Evolutionary conservation across 2,113 vertebrate species (phyloP).

Genomic region (Dunckerocampus dactyliophorus): DNA sequence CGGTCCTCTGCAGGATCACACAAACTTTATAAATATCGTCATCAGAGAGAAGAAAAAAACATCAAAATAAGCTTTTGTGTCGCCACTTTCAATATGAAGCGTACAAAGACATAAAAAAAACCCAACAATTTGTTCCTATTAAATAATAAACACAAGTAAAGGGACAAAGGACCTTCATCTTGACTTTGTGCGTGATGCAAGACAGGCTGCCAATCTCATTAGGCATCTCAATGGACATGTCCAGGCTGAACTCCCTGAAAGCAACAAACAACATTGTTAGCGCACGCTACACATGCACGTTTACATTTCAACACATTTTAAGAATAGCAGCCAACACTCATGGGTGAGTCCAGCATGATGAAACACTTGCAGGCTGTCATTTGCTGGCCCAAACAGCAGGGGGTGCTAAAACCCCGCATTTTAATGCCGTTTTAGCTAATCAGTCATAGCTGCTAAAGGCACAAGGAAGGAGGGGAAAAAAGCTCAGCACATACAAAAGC

Average conservation of each 20-base stretch:
- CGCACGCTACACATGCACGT: not conserved
- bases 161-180: constrained; percentile 73
- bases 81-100: not conserved
- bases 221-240: constrained; percentile 80
- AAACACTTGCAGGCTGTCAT: too few relatives aligned
- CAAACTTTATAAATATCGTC: not conserved
- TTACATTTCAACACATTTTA: not conserved
- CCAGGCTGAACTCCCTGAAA: constrained; percentile 73
- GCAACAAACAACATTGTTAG: not conserved
- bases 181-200: constrained; percentile 72
- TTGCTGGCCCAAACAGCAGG: too few relatives aligned
- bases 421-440: too few relatives aligned
- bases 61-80: not conserved
- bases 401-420: too few relatives aligned
- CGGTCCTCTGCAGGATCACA: constrained; percentile 68
- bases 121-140: not conserved
- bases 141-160: not conserved
- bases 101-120: too few relatives aligned
- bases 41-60: not conserved
- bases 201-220: constrained; percentile 68
- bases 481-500: too few relatives aligned
- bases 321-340: not conserved
- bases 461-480: too few relatives aligned
- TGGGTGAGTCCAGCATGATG: not conserved
- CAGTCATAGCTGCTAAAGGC: too few relatives aligned